A percentile compares a stretch with the other conserved stretches of the same genome.
Evolutionary conservation across 2,888 invertebrate species (phyloP).

Genomic region (Eupithecia subumbrata): DNA sequence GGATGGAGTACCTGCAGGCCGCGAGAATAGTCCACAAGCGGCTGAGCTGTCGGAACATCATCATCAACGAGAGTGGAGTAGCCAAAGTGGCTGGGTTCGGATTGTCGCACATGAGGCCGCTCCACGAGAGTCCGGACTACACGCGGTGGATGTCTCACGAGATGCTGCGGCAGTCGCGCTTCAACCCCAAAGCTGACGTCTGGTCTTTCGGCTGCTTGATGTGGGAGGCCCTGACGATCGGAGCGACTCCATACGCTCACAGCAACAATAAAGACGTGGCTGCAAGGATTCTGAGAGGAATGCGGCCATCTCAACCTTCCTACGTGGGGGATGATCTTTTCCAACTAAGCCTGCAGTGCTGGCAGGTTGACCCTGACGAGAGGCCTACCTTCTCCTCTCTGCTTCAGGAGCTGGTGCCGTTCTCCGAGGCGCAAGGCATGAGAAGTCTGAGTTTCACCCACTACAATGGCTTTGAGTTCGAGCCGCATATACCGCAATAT

Average conservation of each 20-base stretch:
- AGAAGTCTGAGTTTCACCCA: constrained; percentile 75
- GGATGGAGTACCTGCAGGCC: constrained; percentile 88
- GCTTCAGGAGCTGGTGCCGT: constrained; percentile 70
- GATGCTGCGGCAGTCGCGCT: constrained; percentile 87
- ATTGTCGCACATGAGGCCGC: constrained; percentile 85
- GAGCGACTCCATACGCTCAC: constrained; percentile 90
- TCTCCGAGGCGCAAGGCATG: constrained; percentile 65
- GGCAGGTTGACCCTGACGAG: constrained; percentile 92
- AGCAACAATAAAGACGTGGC: constrained; percentile 87
- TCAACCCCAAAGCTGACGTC: constrained; percentile 89
- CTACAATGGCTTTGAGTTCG: constrained; percentile 76
- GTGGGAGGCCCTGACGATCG: constrained; percentile 92
- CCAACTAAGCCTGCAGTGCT: constrained; percentile 92
- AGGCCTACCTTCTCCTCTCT: constrained; percentile 88
- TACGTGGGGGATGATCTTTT: constrained; percentile 91
- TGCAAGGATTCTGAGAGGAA: constrained; percentile 87
- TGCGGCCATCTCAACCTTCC: constrained; percentile 88
- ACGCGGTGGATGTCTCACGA: constrained; percentile 92
- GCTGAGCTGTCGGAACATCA: constrained; percentile 88
- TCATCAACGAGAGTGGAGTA: constrained; percentile 85
- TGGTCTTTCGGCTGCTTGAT: constrained; percentile 93
- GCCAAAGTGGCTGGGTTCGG: constrained; percentile 92
- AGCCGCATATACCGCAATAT: constrained; percentile 74
- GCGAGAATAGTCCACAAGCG: constrained; percentile 89
- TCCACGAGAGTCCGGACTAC: constrained; percentile 88